Conservation (phyloP, 2,797 vertebrate genomes). For the Eulemur albifrons region DNA sequence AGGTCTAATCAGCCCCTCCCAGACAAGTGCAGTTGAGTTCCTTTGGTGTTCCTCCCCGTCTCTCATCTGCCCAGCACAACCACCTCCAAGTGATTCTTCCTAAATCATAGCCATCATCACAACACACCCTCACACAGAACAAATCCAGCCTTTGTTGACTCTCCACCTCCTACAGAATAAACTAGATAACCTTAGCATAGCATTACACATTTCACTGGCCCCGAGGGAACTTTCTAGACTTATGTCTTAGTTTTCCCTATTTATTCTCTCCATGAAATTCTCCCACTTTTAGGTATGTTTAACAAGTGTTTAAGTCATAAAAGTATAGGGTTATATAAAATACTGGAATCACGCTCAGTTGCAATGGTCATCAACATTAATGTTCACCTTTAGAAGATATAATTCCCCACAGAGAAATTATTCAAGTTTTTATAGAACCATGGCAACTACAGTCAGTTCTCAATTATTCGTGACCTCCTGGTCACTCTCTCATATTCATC, state of each 20-base stretch:
- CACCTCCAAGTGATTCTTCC: background rate
- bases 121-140: background rate
- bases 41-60: background rate
- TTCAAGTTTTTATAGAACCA: background rate
- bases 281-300: background rate
- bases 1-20: background rate
- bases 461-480: conserved; percentile 41
- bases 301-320: conserved; percentile 40
- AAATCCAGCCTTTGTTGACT: background rate
- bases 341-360: background rate
- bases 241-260: background rate
- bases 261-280: conserved; percentile 1
- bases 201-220: background rate
- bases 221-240: background rate
- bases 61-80: background rate
- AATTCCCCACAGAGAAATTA: conserved; percentile 49
- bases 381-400: conserved; percentile 32
- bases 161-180: background rate
- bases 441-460: background rate
- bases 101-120: background rate
- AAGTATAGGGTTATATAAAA: conserved; percentile 41
- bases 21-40: background rate
- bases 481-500: conserved; percentile 31
- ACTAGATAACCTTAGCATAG: background rate
- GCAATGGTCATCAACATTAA: conserved; percentile 27